Conservation (phyloP, 2,888 invertebrate genomes). For the Cephus nigrinus region DNA sequence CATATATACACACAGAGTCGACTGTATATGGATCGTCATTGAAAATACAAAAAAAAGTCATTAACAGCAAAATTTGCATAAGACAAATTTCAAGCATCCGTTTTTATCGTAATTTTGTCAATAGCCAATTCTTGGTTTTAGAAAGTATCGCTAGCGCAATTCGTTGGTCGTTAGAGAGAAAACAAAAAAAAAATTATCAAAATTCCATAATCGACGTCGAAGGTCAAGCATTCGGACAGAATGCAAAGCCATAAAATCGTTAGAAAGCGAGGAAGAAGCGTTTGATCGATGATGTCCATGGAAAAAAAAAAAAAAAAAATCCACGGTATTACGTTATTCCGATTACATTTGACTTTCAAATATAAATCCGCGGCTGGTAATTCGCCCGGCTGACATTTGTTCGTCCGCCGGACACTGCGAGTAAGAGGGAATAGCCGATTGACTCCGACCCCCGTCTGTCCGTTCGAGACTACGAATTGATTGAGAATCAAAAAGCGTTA, state of each 20-base stretch:
- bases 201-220: not conserved
- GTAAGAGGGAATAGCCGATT: not conserved
- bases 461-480: not conserved
- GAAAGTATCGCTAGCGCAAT: not conserved
- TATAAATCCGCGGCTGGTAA: not conserved
- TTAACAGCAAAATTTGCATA: not conserved
- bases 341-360: slow-evolving; percentile 5
- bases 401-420: not conserved
- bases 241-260: not conserved
- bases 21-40: not conserved
- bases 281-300: not conserved
- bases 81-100: not conserved
- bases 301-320: not conserved
- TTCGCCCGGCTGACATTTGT: not conserved
- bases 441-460: not conserved
- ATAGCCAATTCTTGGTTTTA: not conserved
- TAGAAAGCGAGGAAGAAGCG: not conserved
- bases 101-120: not conserved
- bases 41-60: not conserved
- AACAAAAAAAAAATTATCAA: not conserved
- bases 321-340: not conserved
- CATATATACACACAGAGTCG: not conserved
- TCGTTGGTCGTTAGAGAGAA: not conserved
- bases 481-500: not conserved
- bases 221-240: not conserved